phyloP scores from a whole-genome alignment of 2,888 invertebrate genomes.

The Gibbula magus region DNA sequence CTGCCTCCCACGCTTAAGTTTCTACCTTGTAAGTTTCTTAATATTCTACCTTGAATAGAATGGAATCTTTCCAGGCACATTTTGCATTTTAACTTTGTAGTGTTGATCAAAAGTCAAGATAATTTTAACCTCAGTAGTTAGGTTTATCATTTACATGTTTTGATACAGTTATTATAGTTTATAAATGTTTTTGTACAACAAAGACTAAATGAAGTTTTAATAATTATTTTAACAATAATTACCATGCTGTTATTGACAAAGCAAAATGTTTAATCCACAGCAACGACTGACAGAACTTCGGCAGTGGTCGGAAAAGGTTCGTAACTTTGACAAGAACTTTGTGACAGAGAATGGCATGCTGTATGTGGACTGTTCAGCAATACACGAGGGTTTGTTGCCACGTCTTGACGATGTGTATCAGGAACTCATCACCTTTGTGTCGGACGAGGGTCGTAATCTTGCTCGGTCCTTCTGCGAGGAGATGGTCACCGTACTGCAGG shows the following conservation, averaged over 20 bases:
- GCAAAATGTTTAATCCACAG: constrained; percentile 46
- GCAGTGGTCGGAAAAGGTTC: constrained; percentile 71
- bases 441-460: constrained; percentile 63
- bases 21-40: no score
- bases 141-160: no score
- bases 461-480: constrained; percentile 68
- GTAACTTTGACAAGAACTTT: constrained; percentile 68
- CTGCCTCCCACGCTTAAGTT: no score
- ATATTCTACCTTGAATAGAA: no score
- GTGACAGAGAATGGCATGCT: constrained; percentile 70
- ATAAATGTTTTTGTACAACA: no score
- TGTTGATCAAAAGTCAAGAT: no score
- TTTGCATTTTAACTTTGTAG: no score
- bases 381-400: constrained; percentile 69
- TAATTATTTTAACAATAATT: no score
- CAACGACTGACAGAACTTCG: constrained; percentile 72
- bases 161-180: no score
- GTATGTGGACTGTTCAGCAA: constrained; percentile 67
- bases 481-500: constrained; percentile 64
- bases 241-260: background rate
- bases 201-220: no score
- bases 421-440: constrained; percentile 69
- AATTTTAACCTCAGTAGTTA: no score
- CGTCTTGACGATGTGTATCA: constrained; percentile 68
- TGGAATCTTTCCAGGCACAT: no score